phyloP scores from a whole-genome alignment of 1,140 invertebrate genomes.

The Saccostrea echinata region DNA sequence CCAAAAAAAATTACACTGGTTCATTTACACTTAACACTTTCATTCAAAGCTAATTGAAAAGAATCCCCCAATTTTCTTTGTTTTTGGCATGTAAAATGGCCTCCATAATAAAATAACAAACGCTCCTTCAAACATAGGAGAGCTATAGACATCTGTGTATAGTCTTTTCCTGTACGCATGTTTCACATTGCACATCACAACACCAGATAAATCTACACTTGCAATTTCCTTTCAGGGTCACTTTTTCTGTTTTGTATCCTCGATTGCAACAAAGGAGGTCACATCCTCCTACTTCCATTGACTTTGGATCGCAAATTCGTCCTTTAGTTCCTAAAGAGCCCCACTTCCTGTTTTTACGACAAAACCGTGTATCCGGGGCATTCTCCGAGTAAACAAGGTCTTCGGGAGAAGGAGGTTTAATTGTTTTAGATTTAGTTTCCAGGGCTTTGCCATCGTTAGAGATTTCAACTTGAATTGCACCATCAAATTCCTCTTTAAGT shows the following conservation, averaged over 20 bases:
- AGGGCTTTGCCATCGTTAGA: constrained; percentile 74
- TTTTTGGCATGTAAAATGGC: background rate
- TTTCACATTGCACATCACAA: constrained; percentile 76
- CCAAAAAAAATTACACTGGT: background rate
- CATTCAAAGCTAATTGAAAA: background rate
- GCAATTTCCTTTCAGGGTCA: constrained; percentile 71
- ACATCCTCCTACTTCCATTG: constrained; percentile 79
- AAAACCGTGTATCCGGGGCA: constrained; percentile 91
- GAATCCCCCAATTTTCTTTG: background rate
- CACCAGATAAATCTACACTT: constrained; percentile 76
- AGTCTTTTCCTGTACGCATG: constrained; percentile 67
- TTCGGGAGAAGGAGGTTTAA: constrained; percentile 88
- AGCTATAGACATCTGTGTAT: constrained; percentile 67
- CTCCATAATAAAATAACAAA: background rate
- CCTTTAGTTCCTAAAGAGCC: constrained; percentile 74
- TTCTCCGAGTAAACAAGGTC: constrained; percentile 93
- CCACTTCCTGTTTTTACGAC: constrained; percentile 81
- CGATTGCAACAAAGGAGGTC: constrained; percentile 81
- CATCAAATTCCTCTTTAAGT: constrained; percentile 89
- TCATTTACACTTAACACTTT: background rate
- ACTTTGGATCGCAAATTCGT: constrained; percentile 78
- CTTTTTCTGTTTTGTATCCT: constrained; percentile 63
- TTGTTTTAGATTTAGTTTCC: constrained; percentile 75
- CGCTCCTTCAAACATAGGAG: background rate
- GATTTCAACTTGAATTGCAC: constrained; percentile 87